phyloP scores from a whole-genome alignment of 2,113 vertebrate species.

The Mystacornis crossleyi region DNA sequence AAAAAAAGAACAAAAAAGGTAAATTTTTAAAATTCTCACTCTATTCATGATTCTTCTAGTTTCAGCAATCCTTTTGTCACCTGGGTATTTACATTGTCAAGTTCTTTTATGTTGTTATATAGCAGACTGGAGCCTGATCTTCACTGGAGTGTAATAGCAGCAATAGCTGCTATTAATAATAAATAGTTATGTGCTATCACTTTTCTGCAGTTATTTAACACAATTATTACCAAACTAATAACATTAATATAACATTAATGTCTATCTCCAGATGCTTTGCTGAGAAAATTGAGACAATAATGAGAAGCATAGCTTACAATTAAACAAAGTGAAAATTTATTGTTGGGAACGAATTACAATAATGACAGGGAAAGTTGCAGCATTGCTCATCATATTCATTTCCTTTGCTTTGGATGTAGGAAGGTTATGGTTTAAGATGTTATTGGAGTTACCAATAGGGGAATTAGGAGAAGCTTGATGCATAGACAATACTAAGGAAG shows the following conservation, averaged over 20 bases:
- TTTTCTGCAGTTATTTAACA: conserved; percentile 37
- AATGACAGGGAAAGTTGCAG: background rate
- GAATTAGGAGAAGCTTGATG: background rate
- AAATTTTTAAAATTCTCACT: background rate
- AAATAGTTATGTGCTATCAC: conserved; percentile 1
- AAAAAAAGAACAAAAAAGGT: background rate
- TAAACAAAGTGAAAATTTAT: background rate
- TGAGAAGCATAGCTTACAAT: background rate
- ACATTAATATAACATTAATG: background rate
- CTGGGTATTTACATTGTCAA: background rate
- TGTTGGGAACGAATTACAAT: background rate
- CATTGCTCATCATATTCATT: background rate
- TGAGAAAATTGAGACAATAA: conserved; percentile 14
- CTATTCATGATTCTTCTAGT: background rate
- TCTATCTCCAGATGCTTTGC: conserved; percentile 2
- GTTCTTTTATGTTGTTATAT: background rate
- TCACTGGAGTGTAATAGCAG: background rate
- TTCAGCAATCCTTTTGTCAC: background rate
- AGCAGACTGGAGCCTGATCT: background rate
- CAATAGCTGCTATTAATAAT: conserved; percentile 9
- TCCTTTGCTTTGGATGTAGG: background rate
- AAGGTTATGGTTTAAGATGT: background rate
- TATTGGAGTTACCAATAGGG: background rate
- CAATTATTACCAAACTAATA: conserved; percentile 18
- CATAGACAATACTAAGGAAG: background rate